A percentile compares a stretch with the other conserved stretches of the same genome.
Conservation (phyloP, 1,140 invertebrate genomes). For the Contarinia nasturtii region DNA sequence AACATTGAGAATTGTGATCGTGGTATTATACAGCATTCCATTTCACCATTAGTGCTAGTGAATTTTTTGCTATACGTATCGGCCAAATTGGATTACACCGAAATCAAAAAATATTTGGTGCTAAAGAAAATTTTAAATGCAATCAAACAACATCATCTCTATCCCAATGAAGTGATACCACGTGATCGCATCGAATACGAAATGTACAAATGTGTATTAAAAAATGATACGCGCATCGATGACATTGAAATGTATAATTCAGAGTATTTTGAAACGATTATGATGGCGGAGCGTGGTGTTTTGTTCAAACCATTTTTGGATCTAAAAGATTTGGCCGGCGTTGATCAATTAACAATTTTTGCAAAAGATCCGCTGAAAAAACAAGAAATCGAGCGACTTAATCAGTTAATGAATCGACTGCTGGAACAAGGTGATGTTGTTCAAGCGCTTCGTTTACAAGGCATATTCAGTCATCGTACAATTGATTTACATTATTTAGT, state of each 20-base stretch:
- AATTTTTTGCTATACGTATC: slow-evolving; percentile 18
- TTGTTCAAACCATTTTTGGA: slow-evolving; percentile 20
- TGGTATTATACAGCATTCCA: slow-evolving; percentile 13
- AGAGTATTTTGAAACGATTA: slow-evolving; percentile 21
- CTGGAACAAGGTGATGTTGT: slow-evolving; percentile 23
- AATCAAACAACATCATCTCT: slow-evolving; percentile 18
- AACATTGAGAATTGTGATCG: slow-evolving; percentile 13
- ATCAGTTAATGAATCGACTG: slow-evolving; percentile 15
- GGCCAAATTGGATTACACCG: background rate
- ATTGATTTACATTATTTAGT: slow-evolving; percentile 27
- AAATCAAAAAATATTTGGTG: slow-evolving; percentile 11
- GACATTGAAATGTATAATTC: slow-evolving; percentile 15
- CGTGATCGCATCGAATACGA: slow-evolving; percentile 22
- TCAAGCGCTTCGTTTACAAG: slow-evolving; percentile 25
- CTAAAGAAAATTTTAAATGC: slow-evolving; percentile 15
- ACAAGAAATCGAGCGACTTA: slow-evolving; percentile 12
- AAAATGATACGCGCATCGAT: slow-evolving; percentile 6
- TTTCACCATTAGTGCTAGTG: slow-evolving; percentile 16
- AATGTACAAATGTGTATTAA: slow-evolving; percentile 16
- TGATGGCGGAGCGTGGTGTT: slow-evolving; percentile 17
- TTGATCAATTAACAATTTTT: slow-evolving; percentile 17
- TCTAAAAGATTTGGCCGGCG: slow-evolving; percentile 19
- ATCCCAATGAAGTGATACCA: slow-evolving; percentile 20
- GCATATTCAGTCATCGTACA: slow-evolving; percentile 24
- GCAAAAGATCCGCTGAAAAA: slow-evolving; percentile 8